These are phyloP conservation scores for Stichopus horrens DNA, from an alignment of 53 echinoderm and acorn worm species.

Conservation along the genomic window DNA sequence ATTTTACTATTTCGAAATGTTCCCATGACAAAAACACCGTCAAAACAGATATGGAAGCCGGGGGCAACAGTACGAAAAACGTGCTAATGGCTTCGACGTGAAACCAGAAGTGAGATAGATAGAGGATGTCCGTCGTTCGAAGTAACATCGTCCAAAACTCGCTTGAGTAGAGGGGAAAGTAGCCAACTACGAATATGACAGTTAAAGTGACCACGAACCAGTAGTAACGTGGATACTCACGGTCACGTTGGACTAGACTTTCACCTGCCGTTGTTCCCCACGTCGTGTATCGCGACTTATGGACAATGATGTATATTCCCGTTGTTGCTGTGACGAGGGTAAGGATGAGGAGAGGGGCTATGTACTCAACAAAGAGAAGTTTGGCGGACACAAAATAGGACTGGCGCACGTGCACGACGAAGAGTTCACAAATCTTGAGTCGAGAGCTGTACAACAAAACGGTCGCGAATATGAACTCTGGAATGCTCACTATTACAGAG, in stretches of 20 bases:
- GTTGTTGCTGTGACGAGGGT: neutral
- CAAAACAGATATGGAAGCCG: neutral
- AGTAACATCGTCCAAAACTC: neutral
- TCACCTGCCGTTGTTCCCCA: conserved; percentile 32
- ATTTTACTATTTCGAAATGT: conserved; percentile 7
- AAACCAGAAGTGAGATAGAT: neutral
- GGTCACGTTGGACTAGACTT: conserved; percentile 42
- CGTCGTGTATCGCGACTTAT: neutral
- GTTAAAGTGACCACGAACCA: neutral
- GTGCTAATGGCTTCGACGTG: conserved; percentile 13
- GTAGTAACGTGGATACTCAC: conserved; percentile 2
- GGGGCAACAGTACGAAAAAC: conserved; percentile 21
- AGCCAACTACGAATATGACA: neutral
- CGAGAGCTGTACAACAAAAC: neutral
- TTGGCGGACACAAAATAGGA: neutral
- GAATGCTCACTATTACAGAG: neutral
- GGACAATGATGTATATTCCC: neutral
- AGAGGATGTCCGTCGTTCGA: neutral
- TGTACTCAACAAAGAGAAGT: conserved; percentile 13
- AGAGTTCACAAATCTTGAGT: neutral
- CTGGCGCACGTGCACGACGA: neutral
- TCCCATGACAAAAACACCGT: conserved; percentile 20
- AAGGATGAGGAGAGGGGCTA: conserved; percentile 5
- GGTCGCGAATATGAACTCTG: neutral
- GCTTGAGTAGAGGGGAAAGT: conserved; percentile 26